These are phyloP conservation scores for Plodia interpunctella DNA, from an alignment of 1,140 invertebrate species.

Conservation along the genomic window DNA sequence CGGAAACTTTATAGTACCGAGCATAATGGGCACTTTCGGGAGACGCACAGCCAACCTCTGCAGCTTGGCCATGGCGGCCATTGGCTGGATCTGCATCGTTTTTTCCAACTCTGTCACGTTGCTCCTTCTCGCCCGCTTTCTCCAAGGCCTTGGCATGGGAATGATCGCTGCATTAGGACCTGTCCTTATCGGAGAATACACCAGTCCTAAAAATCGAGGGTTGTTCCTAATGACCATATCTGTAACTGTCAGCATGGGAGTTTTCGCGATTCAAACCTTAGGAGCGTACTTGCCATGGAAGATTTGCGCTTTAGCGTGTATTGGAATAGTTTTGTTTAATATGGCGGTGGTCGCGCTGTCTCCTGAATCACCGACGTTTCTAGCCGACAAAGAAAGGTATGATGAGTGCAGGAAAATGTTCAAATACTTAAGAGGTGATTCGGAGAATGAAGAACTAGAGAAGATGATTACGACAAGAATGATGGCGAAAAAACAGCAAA, in stretches of 20 bases:
- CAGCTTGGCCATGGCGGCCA: background rate
- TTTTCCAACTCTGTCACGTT: slow-evolving; percentile 5
- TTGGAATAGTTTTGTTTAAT: slow-evolving; percentile 29
- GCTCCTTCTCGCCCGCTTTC: slow-evolving; percentile 2
- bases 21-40: slow-evolving; percentile 30
- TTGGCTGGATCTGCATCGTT: slow-evolving; percentile 11
- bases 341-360: slow-evolving; percentile 33
- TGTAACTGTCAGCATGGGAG: slow-evolving; percentile 31
- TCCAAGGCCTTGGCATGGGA: slow-evolving; percentile 16
- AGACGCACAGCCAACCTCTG: slow-evolving; percentile 19
- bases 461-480: slow-evolving; percentile 30
- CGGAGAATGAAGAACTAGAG: slow-evolving; percentile 41
- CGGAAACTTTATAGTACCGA: slow-evolving; percentile 27
- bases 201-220: slow-evolving; percentile 25
- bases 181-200: slow-evolving; percentile 17
- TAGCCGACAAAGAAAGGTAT: slow-evolving; percentile 34
- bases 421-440: slow-evolving; percentile 35
- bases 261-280: slow-evolving; percentile 33
- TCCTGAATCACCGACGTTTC: slow-evolving; percentile 42
- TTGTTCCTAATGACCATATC: slow-evolving; percentile 41
- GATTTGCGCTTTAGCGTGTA: slow-evolving; percentile 27
- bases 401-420: slow-evolving; percentile 37
- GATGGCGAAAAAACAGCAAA: slow-evolving; percentile 24
- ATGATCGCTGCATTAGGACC: slow-evolving; percentile 9
- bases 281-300: slow-evolving; percentile 37